Evolutionary conservation across 2,888 invertebrate species (phyloP).

Genomic region (Fabriciana adippe): DNA sequence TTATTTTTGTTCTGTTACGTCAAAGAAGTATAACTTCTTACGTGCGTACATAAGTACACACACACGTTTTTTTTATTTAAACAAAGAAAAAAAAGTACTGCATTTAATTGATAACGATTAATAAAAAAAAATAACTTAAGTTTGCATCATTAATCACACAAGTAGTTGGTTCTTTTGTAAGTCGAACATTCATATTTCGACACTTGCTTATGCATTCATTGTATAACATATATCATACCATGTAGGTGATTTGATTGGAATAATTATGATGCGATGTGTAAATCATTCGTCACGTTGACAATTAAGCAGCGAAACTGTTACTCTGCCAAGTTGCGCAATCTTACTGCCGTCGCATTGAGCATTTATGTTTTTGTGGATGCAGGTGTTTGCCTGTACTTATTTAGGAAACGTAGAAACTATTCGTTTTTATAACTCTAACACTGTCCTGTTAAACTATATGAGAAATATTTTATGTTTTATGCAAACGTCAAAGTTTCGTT

Average conservation of each 20-base stretch:
- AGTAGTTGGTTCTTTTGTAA: constrained; percentile 2
- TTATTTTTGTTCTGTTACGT: no score
- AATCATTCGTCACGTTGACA: constrained; percentile 29
- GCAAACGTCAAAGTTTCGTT: not conserved
- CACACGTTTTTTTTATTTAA: no score
- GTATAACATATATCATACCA: constrained; percentile 50
- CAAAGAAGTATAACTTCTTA: no score
- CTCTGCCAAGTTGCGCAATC: constrained; percentile 29
- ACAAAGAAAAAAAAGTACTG: no score
- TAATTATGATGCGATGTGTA: constrained; percentile 33
- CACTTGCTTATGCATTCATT: constrained; percentile 48
- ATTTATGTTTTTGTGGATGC: constrained; percentile 3
- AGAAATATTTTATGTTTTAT: not conserved
- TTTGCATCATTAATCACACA: no score
- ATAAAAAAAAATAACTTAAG: no score
- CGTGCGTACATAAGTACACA: no score
- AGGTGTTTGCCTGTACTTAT: not conserved
- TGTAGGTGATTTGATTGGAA: constrained; percentile 16
- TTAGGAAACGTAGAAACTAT: not conserved
- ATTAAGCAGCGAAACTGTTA: constrained; percentile 30
- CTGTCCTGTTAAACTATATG: no score
- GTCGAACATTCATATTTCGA: constrained; percentile 14
- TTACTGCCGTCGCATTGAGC: constrained; percentile 21
- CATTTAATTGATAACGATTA: no score
- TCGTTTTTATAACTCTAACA: not conserved